Conservation (phyloP, 2,888 invertebrate genomes). For the Hydriomena furcata region DNA sequence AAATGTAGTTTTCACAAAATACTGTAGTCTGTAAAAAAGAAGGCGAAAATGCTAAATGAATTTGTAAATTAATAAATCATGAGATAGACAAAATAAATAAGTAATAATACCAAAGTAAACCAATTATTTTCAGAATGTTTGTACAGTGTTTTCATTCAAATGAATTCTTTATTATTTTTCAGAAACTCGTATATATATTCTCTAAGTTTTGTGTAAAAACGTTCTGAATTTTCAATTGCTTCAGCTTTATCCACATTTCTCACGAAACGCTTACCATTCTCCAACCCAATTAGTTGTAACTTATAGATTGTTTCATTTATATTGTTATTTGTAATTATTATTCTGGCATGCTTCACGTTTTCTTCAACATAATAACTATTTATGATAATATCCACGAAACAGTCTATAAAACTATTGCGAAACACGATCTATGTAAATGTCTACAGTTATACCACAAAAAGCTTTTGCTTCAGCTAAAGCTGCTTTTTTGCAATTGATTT, state of each 20-base stretch:
- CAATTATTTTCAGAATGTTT: slow-evolving; percentile 33
- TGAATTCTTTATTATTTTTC: slow-evolving; percentile 21
- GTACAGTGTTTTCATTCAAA: slow-evolving; percentile 25
- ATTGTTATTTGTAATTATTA: slow-evolving; percentile 35
- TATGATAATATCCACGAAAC: slow-evolving; percentile 45
- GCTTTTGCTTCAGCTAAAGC: slow-evolving; percentile 75
- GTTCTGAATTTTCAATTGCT: slow-evolving; percentile 47
- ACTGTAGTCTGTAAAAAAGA: too few species aligned
- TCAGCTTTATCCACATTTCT: slow-evolving; percentile 57
- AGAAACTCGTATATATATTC: slow-evolving; percentile 28
- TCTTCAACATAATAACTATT: slow-evolving; percentile 14
- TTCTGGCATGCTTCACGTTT: slow-evolving; percentile 39
- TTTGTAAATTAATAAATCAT: slow-evolving; percentile 8
- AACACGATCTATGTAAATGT: slow-evolving; percentile 30
- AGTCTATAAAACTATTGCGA: slow-evolving; percentile 49
- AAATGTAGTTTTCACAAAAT: too few species aligned
- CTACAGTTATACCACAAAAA: slow-evolving; percentile 33
- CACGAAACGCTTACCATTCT: slow-evolving; percentile 59
- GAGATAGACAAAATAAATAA: slow-evolving; percentile 14
- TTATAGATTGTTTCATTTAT: slow-evolving; percentile 73
- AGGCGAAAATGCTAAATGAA: background rate
- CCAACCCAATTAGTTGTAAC: slow-evolving; percentile 45
- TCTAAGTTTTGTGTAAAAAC: slow-evolving; percentile 41
- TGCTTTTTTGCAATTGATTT: slow-evolving; percentile 63
- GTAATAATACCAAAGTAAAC: slow-evolving; percentile 6